Base-by-base conservation (phyloP, 2,888 invertebrate genomes). In the Yponomeuta evonymella region DNA sequence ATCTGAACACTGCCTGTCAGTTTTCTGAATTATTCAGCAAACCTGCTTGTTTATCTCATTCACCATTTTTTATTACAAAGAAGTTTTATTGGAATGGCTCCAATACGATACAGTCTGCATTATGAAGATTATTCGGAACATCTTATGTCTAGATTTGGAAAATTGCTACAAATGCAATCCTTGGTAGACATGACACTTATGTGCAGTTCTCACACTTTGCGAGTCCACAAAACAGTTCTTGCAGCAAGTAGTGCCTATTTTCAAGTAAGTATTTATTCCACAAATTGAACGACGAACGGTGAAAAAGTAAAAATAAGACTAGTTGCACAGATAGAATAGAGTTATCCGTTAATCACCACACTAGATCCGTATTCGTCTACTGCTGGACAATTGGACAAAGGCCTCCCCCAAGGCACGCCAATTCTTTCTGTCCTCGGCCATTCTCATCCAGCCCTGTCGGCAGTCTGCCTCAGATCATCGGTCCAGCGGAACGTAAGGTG, bases 181-280 rank as follows among this genome's bases (percentile, higher is more conserved):
- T 90, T 96, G 74, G 96, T 96, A 65, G 96, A 96, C 83, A 94
- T 96, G 84, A 95, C 95, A 70, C 93, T 96, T 67, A 94, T 95
- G 92, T 96, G 96, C 81, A 95, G 95, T 78, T 95, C 95, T 69
- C 95, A 95, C 81, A 95, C 95, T 76, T 92, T 96, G 76, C 94
- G 95, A 81, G 95, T 95, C 68, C 96, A 96, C 80, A 95, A 95
- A 87, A 94, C 95, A 73, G 95, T 96, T 73, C 89, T 96, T 73
- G 95, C 95, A 72, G 95, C 95, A 11, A 94, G 94, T 83, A 95
- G 95, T 85, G 93, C 94, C 66, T 95, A 95, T 82, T 95, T 95
- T 86, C 94, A 95, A 92, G 95, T 95, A 91, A 83, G 79, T 80
- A 74, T 70, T 51, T 43, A 30, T 11, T 11, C 9, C 43, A 43